Percentiles rank a stretch among this genome's conserved stretches.
These are phyloP conservation scores for Leptodactylus fuscus DNA, from an alignment of 2,113 vertebrate genomes.

Conservation along the genomic window DNA sequence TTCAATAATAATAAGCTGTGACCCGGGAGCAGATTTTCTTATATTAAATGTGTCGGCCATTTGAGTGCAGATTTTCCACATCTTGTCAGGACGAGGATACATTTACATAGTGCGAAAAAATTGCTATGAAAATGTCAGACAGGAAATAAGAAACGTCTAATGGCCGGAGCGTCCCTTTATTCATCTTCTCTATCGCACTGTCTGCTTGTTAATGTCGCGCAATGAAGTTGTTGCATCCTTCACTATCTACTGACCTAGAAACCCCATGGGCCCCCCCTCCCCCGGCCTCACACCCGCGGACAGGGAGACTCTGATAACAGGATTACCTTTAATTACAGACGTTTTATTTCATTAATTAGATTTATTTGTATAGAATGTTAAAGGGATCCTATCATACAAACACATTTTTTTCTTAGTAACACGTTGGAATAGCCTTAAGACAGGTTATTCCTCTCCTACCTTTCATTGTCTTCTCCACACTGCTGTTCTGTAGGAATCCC, in stretches of 20 bases:
- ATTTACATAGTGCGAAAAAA: constrained; percentile 29
- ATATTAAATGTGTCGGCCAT: constrained; percentile 11
- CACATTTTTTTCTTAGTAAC: too few relatives aligned
- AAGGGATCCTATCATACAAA: too few relatives aligned
- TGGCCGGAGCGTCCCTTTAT: neutral
- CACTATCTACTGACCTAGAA: neutral
- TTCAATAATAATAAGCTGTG: constrained; percentile 11
- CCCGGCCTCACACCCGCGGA: neutral
- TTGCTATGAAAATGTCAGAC: constrained; percentile 41
- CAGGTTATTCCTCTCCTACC: too few relatives aligned
- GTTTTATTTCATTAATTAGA: too few relatives aligned
- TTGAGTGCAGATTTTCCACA: neutral
- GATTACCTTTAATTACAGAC: too few relatives aligned
- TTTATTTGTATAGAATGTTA: too few relatives aligned
- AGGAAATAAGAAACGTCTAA: constrained; percentile 30
- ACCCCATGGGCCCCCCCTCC: neutral
- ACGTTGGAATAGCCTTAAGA: too few relatives aligned
- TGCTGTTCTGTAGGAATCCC: too few relatives aligned
- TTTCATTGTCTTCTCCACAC: too few relatives aligned
- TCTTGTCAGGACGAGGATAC: constrained; percentile 7
- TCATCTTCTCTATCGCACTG: neutral
- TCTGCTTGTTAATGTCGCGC: neutral
- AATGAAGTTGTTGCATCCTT: neutral
- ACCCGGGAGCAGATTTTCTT: neutral
- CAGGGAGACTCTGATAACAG: too few relatives aligned